Conservation (phyloP, 2,113 vertebrate genomes). For the Coptodon bakossiorum region DNA sequence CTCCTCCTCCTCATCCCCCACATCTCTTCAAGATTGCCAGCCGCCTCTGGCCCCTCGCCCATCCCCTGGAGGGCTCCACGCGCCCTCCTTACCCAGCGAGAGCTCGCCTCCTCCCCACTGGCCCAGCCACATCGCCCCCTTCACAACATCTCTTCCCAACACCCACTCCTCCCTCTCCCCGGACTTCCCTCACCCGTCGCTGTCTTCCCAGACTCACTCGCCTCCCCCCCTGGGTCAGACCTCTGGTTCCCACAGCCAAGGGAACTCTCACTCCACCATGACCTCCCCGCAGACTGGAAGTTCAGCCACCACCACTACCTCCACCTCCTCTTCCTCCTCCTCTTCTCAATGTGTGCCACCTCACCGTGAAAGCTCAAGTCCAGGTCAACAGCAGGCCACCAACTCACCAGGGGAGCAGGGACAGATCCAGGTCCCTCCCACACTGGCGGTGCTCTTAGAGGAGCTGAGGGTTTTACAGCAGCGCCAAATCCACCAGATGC, state of each 20-base stretch:
- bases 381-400: conserved; percentile 65
- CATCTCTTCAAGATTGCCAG: conserved; percentile 71
- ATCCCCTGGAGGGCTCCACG: conserved; percentile 74
- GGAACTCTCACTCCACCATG: conserved; percentile 70
- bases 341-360: conserved; percentile 54
- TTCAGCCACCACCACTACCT: conserved; percentile 74
- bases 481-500: conserved; percentile 91
- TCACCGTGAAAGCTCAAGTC: conserved; percentile 61
- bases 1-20: conserved; percentile 70
- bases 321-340: conserved; percentile 64
- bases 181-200: conserved; percentile 73
- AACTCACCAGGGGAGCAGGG: conserved; percentile 56
- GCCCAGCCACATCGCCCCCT: conserved; percentile 70
- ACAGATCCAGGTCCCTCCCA: conserved; percentile 60
- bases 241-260: conserved; percentile 52
- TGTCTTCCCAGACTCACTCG: conserved; percentile 73
- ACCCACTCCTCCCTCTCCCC: conserved; percentile 77
- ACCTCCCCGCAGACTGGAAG: conserved; percentile 73
- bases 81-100: conserved; percentile 75
- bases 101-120: conserved; percentile 75
- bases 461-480: conserved; percentile 87
- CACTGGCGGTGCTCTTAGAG: conserved; percentile 82
- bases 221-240: conserved; percentile 61
- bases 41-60: conserved; percentile 74
- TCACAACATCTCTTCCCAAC: conserved; percentile 70